Evolutionary conservation across 2,888 invertebrate genomes (phyloP), one percentile per base, ranked within the genome.

Genomic region (Hirudinaria manillensis): DNA sequence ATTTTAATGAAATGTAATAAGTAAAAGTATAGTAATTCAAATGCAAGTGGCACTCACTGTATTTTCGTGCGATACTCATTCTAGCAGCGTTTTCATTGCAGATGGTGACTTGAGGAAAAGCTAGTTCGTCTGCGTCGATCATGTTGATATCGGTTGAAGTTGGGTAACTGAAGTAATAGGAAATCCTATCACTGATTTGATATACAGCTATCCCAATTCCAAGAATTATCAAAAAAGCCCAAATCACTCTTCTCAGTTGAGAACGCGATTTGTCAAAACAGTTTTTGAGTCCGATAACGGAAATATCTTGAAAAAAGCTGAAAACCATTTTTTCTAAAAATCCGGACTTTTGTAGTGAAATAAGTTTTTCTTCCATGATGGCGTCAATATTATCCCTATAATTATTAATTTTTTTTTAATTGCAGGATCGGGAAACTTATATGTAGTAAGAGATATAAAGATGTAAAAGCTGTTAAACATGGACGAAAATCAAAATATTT

Each of bases 21-120:
- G 53, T 53, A 53, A 53, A 21, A 53, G 13, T 53, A 16, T 16
- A 16, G 53, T 16, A 53, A 53, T 53, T 16, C 21, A 29, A 2
- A 29, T 13, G 10, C 4, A 61, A 36, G 34, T 61, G 3, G 61
- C 16, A 56, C 72, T 29, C 32, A 73, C 73, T 61, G 56, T 65
- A 73, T 65, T 73, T 73, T 24, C 24, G n/a, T 27, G 73, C 73
- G 3, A 73, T 29, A n/a, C 73, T 73, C 73, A 73, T 73, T 29
- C 73, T 73, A n/a, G 73, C 73, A 1, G 73, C 73, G 27, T 73
- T 73, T 73, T 73, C 73, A 36, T 73, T 73, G 65, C 73, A 73
- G 2, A 73, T 73, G 3, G 73, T 73, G 24, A 73, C 65, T 38
- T 73, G 73, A 36, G 73, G 73, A 56, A 73, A 73, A 19, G 32